phyloP scores from a whole-genome alignment of 2,113 vertebrate genomes.

The Elanus axillaris region DNA sequence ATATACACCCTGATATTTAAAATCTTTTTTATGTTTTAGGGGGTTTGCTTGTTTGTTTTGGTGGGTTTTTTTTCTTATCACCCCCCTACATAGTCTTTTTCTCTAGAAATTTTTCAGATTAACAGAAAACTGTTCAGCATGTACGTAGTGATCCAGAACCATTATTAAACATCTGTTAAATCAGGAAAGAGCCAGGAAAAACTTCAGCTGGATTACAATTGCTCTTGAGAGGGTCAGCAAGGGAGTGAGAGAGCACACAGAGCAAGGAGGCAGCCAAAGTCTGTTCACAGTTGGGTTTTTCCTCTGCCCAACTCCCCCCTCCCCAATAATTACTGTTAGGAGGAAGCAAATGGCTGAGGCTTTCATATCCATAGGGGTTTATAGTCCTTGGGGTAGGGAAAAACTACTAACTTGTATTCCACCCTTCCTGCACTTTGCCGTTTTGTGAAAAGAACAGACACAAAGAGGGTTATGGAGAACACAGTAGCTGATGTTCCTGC shows the following conservation, averaged over 20 bases:
- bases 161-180: conserved; percentile 51
- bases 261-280: conserved; percentile 4
- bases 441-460: not conserved
- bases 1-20: not conserved
- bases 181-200: conserved; percentile 28
- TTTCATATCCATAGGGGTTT: not conserved
- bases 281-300: not conserved
- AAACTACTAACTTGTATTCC: not conserved
- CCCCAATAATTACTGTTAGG: not conserved
- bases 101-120: not conserved
- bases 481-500: not conserved
- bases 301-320: no score
- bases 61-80: not conserved
- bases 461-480: not conserved
- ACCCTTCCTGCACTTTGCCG: not conserved
- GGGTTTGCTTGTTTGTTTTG: not conserved
- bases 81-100: not conserved
- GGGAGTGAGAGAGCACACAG: not conserved
- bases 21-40: not conserved
- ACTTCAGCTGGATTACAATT: conserved; percentile 31
- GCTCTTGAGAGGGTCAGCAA: conserved; percentile 25
- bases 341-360: not conserved
- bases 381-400: not conserved
- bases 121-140: not conserved
- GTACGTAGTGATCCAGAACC: not conserved